Percentiles rank a stretch among this genome's conserved stretches.
Evolutionary conservation across 1,140 invertebrate species (phyloP).

Genomic region (Triops cancriformis): DNA sequence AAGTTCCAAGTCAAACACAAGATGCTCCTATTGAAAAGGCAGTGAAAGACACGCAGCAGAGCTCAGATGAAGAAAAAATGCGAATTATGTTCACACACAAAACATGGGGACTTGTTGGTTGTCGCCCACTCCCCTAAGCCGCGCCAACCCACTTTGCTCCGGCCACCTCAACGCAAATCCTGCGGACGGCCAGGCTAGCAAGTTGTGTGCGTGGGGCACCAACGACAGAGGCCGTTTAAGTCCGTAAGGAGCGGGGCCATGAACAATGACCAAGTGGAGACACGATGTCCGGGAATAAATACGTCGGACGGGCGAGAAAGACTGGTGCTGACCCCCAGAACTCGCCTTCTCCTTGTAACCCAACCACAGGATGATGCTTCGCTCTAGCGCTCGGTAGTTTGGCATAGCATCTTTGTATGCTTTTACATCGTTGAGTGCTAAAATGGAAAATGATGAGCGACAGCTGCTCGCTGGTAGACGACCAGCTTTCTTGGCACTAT

Average conservation of each 20-base stretch:
- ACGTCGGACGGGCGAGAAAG: background rate
- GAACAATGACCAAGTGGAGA: too few species aligned
- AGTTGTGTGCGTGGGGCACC: too few species aligned
- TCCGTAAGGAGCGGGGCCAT: too few species aligned
- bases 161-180: too few species aligned
- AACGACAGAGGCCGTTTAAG: too few species aligned
- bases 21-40: background rate
- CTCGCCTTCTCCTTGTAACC: background rate
- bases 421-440: background rate
- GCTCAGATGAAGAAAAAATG: background rate
- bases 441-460: slow-evolving; percentile 11
- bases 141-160: too few species aligned
- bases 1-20: background rate
- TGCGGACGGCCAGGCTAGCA: too few species aligned
- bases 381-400: background rate
- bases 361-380: background rate
- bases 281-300: background rate
- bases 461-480: background rate
- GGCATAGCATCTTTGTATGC: background rate
- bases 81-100: background rate
- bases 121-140: too few species aligned
- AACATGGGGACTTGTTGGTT: too few species aligned
- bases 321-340: background rate
- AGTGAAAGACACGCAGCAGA: background rate
- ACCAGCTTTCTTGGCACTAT: background rate